Conservation (phyloP, 2,888 invertebrate species). For the Eupithecia subumbrata region DNA sequence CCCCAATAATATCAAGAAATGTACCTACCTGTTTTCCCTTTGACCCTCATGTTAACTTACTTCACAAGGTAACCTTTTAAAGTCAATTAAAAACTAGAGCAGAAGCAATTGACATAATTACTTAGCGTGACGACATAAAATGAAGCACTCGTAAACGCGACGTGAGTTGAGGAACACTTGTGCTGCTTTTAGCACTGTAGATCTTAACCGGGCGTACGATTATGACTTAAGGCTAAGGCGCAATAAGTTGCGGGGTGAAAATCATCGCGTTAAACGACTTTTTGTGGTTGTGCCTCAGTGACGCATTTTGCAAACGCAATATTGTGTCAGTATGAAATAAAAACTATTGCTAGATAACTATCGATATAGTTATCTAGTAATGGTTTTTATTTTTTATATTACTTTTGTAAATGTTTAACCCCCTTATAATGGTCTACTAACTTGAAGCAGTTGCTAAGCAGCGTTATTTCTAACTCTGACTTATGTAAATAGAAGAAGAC, state of each 20-base stretch:
- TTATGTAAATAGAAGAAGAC: too few relatives aligned
- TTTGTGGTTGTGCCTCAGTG: not conserved
- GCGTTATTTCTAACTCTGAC: too few relatives aligned
- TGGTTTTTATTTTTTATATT: too few relatives aligned
- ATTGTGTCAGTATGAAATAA: too few relatives aligned
- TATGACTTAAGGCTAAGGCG: conserved; percentile 27
- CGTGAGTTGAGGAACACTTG: conserved; percentile 26
- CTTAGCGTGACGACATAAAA: conserved; percentile 18
- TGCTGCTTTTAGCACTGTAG: conserved; percentile 18
- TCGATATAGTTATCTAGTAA: not conserved
- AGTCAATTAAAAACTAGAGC: conserved; percentile 10
- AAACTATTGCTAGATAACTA: too few relatives aligned
- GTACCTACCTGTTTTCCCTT: not conserved
- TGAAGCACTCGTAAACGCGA: conserved; percentile 19
- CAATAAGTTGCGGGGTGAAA: not conserved
- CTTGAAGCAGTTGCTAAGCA: too few relatives aligned
- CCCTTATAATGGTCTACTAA: too few relatives aligned
- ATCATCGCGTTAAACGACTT: not conserved
- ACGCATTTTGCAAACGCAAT: not conserved
- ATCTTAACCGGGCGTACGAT: conserved; percentile 29
- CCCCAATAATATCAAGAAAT: not conserved
- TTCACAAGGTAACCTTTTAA: not conserved
- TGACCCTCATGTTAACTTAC: not conserved
- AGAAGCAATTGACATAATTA: conserved; percentile 29
- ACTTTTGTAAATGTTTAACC: too few relatives aligned